Base-by-base conservation (phyloP, 1,140 invertebrate genomes). In the Aphaenogaster ashmeadi region DNA sequence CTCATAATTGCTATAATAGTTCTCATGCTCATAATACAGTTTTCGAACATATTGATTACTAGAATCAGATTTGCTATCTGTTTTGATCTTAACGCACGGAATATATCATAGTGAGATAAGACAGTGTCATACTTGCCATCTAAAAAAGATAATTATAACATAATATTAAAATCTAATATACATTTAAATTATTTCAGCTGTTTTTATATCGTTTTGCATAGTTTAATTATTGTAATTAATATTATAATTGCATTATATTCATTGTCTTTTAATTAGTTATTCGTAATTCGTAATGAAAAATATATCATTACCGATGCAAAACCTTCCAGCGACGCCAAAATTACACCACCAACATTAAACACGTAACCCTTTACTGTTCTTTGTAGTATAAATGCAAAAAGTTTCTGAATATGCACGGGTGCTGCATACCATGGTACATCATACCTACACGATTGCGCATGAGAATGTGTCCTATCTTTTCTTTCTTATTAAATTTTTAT, bases 71-170 rank as follows among this genome's bases (percentile, higher is more conserved):
- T 21, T 21, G 21, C 8, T 18, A 2, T 27, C 15, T 21, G 8
- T 44, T 38, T 79, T 21, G 2, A 11, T 5, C 0, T 78, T 27
- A 62, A 64, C 58, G 58, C 6, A 64, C 58, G 6, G 75, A 50
- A 64, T 79, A 79, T 50, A 79, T 50, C 60, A 79, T 58, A 15
- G 58, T 64, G 27, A 79, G 75, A 36, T 79, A 79, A 64, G 75
- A 79, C 41, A 79, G 44, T 0, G 44, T 64, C 9, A 79, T n/a
- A 36, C 58, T 79, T 2, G 44, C 11, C 6, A 79, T 21, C 75
- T 79, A 44, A 64, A 79, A 79, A 2, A 44, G 8, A 47, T 18
- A 64, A 64, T 60, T 44, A 7, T 33, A 52, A 8, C 0, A 38
- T 38, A 66, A 41, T n/a, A 44, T 67, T 21, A 67, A 67, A 67